Conservation (phyloP, 2,797 vertebrate species). For the Bradypodion ventrale region DNA sequence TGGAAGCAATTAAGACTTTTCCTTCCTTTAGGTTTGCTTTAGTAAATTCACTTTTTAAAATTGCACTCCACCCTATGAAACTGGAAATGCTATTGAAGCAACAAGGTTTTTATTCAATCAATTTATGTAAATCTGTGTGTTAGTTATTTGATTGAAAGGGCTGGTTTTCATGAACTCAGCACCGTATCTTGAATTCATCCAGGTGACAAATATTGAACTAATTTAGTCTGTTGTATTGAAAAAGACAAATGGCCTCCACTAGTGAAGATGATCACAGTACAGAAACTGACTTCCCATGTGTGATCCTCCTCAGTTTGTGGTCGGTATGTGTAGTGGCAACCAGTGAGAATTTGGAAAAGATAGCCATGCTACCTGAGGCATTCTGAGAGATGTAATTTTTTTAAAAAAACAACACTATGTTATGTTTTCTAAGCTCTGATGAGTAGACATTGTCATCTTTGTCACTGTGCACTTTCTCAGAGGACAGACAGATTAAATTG, state of each 20-base stretch:
- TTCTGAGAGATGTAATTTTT: too few species aligned
- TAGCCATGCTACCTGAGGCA: too few species aligned
- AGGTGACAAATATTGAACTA: background rate
- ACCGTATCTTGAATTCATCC: background rate
- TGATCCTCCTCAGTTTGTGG: background rate
- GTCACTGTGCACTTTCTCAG: background rate
- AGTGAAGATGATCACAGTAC: background rate
- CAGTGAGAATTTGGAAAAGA: background rate
- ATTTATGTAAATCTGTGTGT: constrained; percentile 4
- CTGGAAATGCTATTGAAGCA: background rate
- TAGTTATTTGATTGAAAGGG: background rate
- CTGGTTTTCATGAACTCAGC: constrained; percentile 9
- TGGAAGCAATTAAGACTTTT: background rate
- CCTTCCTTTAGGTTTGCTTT: background rate
- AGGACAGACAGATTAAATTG: background rate
- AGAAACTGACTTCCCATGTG: background rate
- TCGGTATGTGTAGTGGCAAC: background rate
- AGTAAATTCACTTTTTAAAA: background rate
- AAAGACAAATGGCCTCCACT: background rate
- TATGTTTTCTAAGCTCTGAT: too few species aligned
- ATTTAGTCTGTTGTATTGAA: background rate
- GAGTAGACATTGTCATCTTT: background rate
- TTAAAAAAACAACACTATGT: too few species aligned
- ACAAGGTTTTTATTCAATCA: constrained; percentile 1
- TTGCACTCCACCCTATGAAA: background rate